A percentile compares a stretch with the other conserved stretches of the same genome.
Conservation (phyloP, 2,888 invertebrate genomes). For the Lepidochitona cinerea region DNA sequence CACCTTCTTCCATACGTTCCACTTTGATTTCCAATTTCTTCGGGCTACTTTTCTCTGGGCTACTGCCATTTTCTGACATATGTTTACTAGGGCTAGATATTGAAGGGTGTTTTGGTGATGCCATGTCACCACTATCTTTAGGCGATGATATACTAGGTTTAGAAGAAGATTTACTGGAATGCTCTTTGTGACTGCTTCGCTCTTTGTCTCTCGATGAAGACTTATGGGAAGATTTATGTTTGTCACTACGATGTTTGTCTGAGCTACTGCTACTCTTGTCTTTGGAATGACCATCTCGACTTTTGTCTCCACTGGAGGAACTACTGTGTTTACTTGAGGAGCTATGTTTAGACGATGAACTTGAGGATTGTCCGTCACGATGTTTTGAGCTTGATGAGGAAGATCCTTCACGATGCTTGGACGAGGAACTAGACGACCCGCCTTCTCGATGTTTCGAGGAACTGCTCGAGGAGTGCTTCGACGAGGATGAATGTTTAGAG, state of each 20-base stretch:
- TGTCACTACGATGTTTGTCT: conserved; percentile 13
- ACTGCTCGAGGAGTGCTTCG: conserved; percentile 27
- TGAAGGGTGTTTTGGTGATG: background rate
- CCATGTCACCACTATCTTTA: background rate
- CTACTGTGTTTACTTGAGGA: conserved; percentile 11
- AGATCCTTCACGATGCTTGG: conserved; percentile 23
- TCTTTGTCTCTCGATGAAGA: background rate
- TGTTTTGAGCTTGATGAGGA: conserved; percentile 22
- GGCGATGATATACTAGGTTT: background rate
- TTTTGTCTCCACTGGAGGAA: conserved; percentile 22
- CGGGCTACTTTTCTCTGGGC: background rate
- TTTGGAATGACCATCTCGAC: conserved; percentile 15
- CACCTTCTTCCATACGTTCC: background rate
- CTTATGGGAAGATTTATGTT: background rate
- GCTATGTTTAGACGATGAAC: conserved; percentile 17
- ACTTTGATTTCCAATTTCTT: background rate
- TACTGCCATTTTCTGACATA: background rate
- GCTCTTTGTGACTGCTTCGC: background rate
- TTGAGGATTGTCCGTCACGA: conserved; percentile 10
- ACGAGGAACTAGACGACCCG: conserved; percentile 22
- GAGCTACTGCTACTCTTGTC: conserved; percentile 18
- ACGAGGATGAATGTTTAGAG: conserved; percentile 13
- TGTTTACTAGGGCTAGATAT: background rate
- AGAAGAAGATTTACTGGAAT: background rate
- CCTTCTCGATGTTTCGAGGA: conserved; percentile 28